Evolutionary conservation across 1,140 invertebrate species (phyloP).

Genomic region (Marisa cornuarietis): DNA sequence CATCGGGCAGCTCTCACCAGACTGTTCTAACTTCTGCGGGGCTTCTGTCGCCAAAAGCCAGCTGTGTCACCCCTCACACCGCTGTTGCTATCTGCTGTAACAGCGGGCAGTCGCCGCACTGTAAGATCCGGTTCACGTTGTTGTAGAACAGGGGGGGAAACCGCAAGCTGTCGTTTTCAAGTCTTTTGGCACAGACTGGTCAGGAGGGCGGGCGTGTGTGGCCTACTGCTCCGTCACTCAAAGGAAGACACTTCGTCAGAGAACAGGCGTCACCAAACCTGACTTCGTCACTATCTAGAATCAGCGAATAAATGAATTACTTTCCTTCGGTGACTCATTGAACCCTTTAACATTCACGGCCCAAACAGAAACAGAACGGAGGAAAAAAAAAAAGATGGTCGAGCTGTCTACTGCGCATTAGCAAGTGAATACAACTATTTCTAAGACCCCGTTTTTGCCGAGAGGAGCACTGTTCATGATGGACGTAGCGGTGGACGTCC

Average conservation of each 20-base stretch:
- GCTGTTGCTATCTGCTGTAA: not conserved
- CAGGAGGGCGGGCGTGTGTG: too few relatives aligned
- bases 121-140: not conserved
- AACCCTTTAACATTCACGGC: not conserved
- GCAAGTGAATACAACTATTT: not conserved
- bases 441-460: not conserved
- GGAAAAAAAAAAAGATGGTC: not conserved
- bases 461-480: not conserved
- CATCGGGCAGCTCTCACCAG: not conserved
- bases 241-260: too few relatives aligned
- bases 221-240: too few relatives aligned
- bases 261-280: too few relatives aligned
- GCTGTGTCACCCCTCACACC: not conserved
- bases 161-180: conserved; percentile 3
- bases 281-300: not conserved
- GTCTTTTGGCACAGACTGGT: too few relatives aligned
- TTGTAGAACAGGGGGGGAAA: too few relatives aligned
- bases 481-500: conserved; percentile 4
- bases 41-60: not conserved
- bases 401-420: not conserved
- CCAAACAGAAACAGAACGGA: not conserved
- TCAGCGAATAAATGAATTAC: not conserved
- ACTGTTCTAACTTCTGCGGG: not conserved
- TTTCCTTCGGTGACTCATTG: not conserved
- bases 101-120: not conserved